Conservation (phyloP, 2,888 invertebrate species). For the Pegoplata infirma region DNA sequence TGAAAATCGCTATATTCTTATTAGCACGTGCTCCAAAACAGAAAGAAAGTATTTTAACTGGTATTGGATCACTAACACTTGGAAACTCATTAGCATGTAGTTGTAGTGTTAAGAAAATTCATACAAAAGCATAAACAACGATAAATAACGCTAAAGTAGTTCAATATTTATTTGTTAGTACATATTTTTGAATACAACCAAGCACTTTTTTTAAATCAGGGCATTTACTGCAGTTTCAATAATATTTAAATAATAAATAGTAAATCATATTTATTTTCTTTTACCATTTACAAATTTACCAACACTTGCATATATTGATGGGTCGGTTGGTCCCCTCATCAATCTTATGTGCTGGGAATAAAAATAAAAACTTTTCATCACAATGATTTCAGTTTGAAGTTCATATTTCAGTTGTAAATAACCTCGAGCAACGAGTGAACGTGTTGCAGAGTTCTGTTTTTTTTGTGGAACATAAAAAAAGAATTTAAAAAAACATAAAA, state of each 20-base stretch:
- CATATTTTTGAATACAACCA: background rate
- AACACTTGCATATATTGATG: background rate
- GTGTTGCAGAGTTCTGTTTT: conserved; percentile 32
- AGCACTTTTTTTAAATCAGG: conserved; percentile 36
- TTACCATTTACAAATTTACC: background rate
- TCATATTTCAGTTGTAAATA: conserved; percentile 62
- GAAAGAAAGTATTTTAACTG: conserved; percentile 44
- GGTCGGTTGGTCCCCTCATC: too few relatives aligned
- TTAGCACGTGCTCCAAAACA: conserved; percentile 56
- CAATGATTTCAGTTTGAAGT: conserved; percentile 62
- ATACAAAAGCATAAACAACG: conserved; percentile 28
- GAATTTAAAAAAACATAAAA: background rate
- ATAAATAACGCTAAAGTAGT: conserved; percentile 47
- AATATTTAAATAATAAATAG: background rate
- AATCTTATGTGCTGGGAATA: conserved; percentile 42
- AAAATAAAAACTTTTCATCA: conserved; percentile 63
- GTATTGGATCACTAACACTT: background rate
- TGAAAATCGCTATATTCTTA: conserved; percentile 34
- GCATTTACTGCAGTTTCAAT: conserved; percentile 35
- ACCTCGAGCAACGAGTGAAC: conserved; percentile 55
- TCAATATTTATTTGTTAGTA: background rate
- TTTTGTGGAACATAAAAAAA: background rate
- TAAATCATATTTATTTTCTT: background rate
- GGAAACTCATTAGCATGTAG: background rate
- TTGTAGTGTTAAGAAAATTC: conserved; percentile 23